Evolutionary conservation across 2,888 invertebrate species (phyloP).

Genomic region (Tineola bisselliella): DNA sequence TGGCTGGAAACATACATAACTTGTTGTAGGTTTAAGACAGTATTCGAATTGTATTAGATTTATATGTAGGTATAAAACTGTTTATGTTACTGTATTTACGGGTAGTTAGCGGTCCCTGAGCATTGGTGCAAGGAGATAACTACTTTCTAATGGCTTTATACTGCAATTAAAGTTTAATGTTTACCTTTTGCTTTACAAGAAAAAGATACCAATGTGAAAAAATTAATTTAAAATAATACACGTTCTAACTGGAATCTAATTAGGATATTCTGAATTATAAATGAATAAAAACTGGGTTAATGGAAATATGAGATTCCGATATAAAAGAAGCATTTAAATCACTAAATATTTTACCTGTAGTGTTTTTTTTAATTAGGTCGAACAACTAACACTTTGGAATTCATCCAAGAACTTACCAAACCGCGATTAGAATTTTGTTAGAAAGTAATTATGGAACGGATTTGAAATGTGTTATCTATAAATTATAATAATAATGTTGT

Average conservation of each 20-base stretch:
- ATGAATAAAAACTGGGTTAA: neutral
- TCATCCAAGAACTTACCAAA: neutral
- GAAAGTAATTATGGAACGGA: neutral
- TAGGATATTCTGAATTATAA: neutral
- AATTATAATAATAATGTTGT: too few relatives aligned
- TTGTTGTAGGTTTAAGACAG: too few relatives aligned
- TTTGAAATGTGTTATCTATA: neutral
- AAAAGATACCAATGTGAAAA: too few relatives aligned
- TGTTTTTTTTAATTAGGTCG: neutral
- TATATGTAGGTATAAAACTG: too few relatives aligned
- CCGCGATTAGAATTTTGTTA: neutral
- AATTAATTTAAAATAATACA: too few relatives aligned
- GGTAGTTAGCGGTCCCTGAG: neutral
- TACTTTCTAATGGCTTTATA: slow-evolving; percentile 1
- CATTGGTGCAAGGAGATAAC: neutral
- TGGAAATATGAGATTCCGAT: neutral
- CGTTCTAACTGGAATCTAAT: too few relatives aligned
- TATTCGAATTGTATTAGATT: too few relatives aligned
- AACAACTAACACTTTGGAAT: neutral
- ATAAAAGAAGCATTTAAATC: neutral
- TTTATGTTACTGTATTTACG: too few relatives aligned
- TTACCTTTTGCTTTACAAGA: neutral
- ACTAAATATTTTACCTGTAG: neutral
- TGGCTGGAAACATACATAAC: too few relatives aligned
- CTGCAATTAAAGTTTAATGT: neutral